Conservation (phyloP, 2,888 invertebrate species). For the Zonitis immaculata region DNA sequence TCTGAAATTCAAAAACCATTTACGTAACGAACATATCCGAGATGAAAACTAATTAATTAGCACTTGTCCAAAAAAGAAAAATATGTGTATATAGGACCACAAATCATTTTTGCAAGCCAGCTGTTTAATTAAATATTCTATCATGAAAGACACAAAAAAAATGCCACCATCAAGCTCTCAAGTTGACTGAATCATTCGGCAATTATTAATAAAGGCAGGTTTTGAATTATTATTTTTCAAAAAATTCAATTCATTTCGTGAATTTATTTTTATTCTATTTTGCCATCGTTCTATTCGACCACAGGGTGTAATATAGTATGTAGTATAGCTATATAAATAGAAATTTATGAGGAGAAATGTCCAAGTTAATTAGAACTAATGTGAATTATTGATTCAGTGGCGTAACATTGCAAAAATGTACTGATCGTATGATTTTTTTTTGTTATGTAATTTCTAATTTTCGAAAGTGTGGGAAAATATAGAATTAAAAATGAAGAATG, state of each 20-base stretch:
- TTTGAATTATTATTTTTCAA: no score
- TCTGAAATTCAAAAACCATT: not conserved
- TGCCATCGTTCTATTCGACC: slow-evolving; percentile 29
- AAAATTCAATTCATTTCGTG: no score
- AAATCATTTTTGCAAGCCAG: slow-evolving; percentile 13
- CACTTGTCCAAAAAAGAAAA: slow-evolving; percentile 11
- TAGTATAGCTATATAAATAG: slow-evolving; percentile 34
- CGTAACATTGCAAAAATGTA: slow-evolving; percentile 23
- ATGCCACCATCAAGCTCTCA: not conserved
- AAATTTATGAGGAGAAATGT: slow-evolving; percentile 43
- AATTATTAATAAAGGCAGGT: slow-evolving; percentile 36
- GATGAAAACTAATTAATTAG: slow-evolving; percentile 17
- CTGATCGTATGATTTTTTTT: not conserved
- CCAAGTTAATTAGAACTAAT: slow-evolving; percentile 43
- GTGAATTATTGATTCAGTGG: slow-evolving; percentile 32
- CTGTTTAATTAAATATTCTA: slow-evolving; percentile 12
- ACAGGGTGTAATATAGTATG: no score
- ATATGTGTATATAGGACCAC: slow-evolving; percentile 4
- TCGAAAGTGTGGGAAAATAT: not conserved
- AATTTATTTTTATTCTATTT: slow-evolving; percentile 23
- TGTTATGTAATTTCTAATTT: not conserved
- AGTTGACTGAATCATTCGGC: slow-evolving; percentile 11
- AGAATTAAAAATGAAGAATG: no score
- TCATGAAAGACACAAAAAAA: slow-evolving; percentile 1
- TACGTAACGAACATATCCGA: slow-evolving; percentile 6